These are phyloP conservation scores for Creontiades dilutus DNA, from an alignment of 2,888 invertebrate genomes.

Conservation along the genomic window DNA sequence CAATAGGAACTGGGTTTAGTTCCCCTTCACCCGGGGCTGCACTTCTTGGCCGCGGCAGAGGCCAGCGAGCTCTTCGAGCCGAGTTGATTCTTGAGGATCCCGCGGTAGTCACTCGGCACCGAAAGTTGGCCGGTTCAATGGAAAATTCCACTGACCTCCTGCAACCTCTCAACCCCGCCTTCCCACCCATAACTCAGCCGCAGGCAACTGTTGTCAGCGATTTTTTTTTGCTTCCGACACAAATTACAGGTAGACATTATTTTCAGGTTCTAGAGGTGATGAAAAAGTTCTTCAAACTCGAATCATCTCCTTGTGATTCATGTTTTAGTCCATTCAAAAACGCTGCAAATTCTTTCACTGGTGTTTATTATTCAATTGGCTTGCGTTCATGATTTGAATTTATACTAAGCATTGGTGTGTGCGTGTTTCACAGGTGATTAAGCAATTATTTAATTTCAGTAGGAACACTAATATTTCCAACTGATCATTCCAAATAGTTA, in stretches of 20 bases:
- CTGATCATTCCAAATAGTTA: too few species aligned
- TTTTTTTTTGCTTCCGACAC: neutral
- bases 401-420: too few species aligned
- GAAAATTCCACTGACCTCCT: constrained; percentile 29
- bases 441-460: too few species aligned
- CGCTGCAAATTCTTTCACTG: too few species aligned
- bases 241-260: neutral
- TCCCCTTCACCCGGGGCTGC: neutral
- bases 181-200: neutral
- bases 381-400: too few species aligned
- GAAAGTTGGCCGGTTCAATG: constrained; percentile 40
- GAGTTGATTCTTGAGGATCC: neutral
- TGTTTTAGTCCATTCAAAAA: too few species aligned
- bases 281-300: too few species aligned
- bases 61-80: neutral
- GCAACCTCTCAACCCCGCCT: neutral
- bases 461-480: too few species aligned
- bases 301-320: too few species aligned
- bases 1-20: neutral
- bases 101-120: neutral
- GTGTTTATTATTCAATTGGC: too few species aligned
- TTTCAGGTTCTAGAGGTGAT: too few species aligned
- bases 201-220: neutral
- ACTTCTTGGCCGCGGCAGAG: neutral
- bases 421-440: too few species aligned